phyloP scores from a whole-genome alignment of 2,888 invertebrate species.

The Cantharis lateralis region DNA sequence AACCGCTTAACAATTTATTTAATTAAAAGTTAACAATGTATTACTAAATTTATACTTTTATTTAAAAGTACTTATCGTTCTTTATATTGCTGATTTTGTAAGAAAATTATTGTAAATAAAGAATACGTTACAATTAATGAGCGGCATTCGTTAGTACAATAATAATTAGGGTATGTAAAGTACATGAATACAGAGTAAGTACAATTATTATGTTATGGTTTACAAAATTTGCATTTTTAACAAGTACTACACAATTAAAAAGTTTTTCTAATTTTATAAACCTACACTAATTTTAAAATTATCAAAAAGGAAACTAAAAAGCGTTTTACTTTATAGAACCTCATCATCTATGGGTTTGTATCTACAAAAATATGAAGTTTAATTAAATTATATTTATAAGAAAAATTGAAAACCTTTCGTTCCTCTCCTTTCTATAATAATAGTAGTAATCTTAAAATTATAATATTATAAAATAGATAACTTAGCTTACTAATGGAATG shows the following conservation, averaged over 20 bases:
- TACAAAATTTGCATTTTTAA: neutral
- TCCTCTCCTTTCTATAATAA: neutral
- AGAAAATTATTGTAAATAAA: neutral
- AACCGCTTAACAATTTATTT: slow-evolving; percentile 38
- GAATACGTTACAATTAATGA: neutral
- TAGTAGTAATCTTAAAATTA: neutral
- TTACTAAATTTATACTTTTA: slow-evolving; percentile 23
- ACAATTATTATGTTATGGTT: neutral
- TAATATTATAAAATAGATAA: neutral
- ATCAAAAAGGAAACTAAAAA: neutral
- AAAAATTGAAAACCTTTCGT: neutral
- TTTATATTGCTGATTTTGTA: neutral
- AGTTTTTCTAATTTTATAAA: neutral
- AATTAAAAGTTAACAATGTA: slow-evolving; percentile 33
- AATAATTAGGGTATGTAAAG: neutral
- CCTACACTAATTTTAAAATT: neutral
- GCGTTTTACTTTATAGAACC: neutral
- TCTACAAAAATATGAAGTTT: slow-evolving; percentile 1
- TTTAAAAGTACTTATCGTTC: neutral
- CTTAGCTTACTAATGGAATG: neutral
- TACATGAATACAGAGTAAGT: neutral
- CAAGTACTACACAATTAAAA: neutral
- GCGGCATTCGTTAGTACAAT: neutral
- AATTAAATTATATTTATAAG: neutral
- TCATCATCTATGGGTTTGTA: neutral